These are phyloP conservation scores for Stenichneumon culpator DNA, from an alignment of 2,888 invertebrate species.

Conservation along the genomic window DNA sequence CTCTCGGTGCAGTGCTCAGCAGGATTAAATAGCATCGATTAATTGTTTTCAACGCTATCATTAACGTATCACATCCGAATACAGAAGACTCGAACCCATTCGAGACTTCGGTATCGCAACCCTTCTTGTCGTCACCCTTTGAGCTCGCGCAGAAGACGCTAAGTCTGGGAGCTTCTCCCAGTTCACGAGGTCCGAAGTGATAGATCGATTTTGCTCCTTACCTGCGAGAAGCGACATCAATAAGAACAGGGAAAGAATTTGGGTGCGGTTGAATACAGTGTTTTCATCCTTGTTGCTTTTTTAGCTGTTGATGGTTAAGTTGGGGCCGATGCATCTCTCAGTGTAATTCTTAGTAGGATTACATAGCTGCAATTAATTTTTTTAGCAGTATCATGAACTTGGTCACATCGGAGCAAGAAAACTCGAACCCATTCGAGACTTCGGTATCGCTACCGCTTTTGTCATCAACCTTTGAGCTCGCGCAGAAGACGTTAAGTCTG, in stretches of 20 bases:
- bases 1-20: neutral
- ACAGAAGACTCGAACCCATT: neutral
- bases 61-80: too few species aligned
- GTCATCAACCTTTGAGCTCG: neutral
- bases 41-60: neutral
- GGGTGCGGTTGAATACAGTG: slow-evolving; percentile 38
- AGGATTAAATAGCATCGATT: neutral
- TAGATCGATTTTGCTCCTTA: neutral
- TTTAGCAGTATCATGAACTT: too few species aligned
- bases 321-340: too few species aligned
- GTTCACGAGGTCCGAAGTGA: neutral
- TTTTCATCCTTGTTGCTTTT: slow-evolving; percentile 34
- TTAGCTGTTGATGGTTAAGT: neutral
- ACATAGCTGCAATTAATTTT: too few species aligned
- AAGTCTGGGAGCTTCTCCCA: neutral
- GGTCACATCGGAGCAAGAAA: too few species aligned
- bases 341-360: too few species aligned
- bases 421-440: neutral
- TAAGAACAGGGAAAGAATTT: slow-evolving; percentile 29
- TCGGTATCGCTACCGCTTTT: neutral
- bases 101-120: neutral
- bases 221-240: neutral
- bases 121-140: neutral
- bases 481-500: neutral
- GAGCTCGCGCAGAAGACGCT: neutral